These are phyloP conservation scores for Unio delphinus DNA, from an alignment of 2,888 invertebrate genomes.

Conservation along the genomic window DNA sequence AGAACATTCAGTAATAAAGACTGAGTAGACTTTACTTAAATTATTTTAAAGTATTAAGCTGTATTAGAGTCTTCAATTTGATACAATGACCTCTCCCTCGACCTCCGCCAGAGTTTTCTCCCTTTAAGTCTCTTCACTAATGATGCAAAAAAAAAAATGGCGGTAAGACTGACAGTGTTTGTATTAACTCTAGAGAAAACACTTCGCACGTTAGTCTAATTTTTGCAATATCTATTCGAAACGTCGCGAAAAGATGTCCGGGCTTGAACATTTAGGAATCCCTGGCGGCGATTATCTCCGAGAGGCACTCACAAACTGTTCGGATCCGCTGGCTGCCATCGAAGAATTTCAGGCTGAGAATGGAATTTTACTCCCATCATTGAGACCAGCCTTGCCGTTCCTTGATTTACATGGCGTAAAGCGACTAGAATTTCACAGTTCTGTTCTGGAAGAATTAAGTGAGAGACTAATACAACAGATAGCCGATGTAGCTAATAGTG, in stretches of 20 bases:
- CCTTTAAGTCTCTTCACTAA: too few species aligned
- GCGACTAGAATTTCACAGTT: slow-evolving; percentile 93
- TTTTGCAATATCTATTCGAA: too few species aligned
- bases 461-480: slow-evolving; percentile 63
- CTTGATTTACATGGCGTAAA: slow-evolving; percentile 94
- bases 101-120: too few species aligned
- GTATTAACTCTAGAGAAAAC: too few species aligned
- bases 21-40: too few species aligned
- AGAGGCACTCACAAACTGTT: slow-evolving; percentile 94
- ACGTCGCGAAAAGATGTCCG: slow-evolving; percentile 42
- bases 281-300: slow-evolving; percentile 89
- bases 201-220: too few species aligned
- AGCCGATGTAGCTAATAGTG: slow-evolving; percentile 57
- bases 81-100: too few species aligned
- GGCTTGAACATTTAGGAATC: slow-evolving; percentile 86
- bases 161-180: too few species aligned
- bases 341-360: slow-evolving; percentile 92
- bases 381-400: slow-evolving; percentile 94
- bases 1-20: too few species aligned
- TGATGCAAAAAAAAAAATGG: too few species aligned
- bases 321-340: slow-evolving; percentile 97
- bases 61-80: too few species aligned
- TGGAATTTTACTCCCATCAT: slow-evolving; percentile 81
- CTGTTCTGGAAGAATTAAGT: slow-evolving; percentile 72
- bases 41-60: too few species aligned